A percentile compares a stretch with the other conserved stretches of the same genome.
These are phyloP conservation scores for Macrosiphum euphorbiae DNA, from an alignment of 2,888 invertebrate genomes.

Conservation along the genomic window DNA sequence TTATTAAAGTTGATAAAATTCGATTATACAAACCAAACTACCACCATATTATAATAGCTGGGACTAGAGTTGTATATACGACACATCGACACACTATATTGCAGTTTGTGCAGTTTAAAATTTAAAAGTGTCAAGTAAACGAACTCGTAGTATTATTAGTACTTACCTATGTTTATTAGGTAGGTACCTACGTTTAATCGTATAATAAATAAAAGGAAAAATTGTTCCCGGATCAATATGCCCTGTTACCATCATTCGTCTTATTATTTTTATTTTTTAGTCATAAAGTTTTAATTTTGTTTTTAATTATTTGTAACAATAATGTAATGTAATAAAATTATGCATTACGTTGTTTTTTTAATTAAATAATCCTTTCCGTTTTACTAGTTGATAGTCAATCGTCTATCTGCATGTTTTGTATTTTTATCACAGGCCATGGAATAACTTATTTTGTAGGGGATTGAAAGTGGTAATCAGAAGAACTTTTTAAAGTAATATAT, in stretches of 20 bases:
- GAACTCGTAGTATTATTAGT: neutral
- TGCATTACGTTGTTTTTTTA: neutral
- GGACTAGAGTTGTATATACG: neutral
- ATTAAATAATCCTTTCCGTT: neutral
- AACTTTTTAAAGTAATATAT: too few species aligned
- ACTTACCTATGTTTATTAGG: neutral
- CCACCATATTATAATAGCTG: neutral
- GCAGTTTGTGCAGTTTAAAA: neutral
- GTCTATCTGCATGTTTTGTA: too few species aligned
- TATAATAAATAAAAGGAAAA: neutral
- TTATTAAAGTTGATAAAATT: neutral
- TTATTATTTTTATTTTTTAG: neutral
- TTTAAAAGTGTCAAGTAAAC: neutral
- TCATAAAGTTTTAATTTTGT: neutral
- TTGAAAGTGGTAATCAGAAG: too few species aligned
- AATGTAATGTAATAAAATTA: neutral
- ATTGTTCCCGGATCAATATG: neutral
- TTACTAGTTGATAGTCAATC: neutral
- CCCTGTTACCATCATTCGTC: neutral
- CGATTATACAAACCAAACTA: neutral
- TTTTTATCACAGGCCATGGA: neutral
- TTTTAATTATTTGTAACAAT: neutral
- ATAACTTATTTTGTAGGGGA: too few species aligned
- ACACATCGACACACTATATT: neutral
- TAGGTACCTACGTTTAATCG: too few species aligned